A percentile compares a stretch with the other conserved stretches of the same genome.
Evolutionary conservation across 2,797 vertebrate species (phyloP).

Genomic region (Apogon hyalosoma): DNA sequence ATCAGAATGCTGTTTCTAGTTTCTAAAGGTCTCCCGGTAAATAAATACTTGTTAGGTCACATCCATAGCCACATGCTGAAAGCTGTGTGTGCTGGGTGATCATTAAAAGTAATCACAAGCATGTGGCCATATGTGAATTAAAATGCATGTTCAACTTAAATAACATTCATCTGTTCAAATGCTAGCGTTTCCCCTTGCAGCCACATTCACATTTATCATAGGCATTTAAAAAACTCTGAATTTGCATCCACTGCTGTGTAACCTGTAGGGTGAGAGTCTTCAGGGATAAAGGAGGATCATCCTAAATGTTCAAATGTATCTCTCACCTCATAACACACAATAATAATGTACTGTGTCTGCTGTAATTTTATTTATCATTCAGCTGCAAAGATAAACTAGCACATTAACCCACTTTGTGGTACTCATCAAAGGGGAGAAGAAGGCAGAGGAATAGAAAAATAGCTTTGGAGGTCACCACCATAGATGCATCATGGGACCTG

Average conservation of each 20-base stretch:
- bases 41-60: conserved; percentile 75
- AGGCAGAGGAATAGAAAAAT: conserved; percentile 13
- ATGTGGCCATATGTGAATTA: background rate
- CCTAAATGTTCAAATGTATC: conserved; percentile 5
- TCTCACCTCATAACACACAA: no score
- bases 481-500: conserved; percentile 4
- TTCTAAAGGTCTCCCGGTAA: conserved; percentile 73
- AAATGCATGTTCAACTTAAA: conserved; percentile 11
- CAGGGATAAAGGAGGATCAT: background rate
- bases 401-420: conserved; percentile 6
- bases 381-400: background rate
- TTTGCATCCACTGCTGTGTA: no score
- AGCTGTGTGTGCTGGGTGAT: conserved; percentile 6
- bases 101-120: conserved; percentile 13
- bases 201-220: background rate
- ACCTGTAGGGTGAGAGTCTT: conserved; percentile 2
- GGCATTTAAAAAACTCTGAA: no score
- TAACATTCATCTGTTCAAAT: conserved; percentile 16
- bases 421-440: conserved; percentile 18
- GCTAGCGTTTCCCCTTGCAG: background rate
- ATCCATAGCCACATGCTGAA: conserved; percentile 24
- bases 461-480: conserved; percentile 9
- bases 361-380: conserved; percentile 9
- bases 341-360: background rate
- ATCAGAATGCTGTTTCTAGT: conserved; percentile 66